Evolutionary conservation across 2,113 vertebrate species (phyloP).

Genomic region (Oophaga pumilio): DNA sequence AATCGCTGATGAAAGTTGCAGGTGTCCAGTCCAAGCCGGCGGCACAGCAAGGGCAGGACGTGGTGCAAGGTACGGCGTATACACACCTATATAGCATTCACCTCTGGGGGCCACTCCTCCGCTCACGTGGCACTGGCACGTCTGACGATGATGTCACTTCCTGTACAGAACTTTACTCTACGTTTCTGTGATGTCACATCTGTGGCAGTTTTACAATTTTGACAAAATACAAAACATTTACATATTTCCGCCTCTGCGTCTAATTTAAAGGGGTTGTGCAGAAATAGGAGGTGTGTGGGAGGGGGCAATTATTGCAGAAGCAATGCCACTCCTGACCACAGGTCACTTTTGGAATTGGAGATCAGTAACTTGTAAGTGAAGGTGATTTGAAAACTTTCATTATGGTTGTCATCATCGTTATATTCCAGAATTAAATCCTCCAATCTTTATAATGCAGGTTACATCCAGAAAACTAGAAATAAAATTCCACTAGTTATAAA

Average conservation of each 20-base stretch:
- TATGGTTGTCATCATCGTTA: too few species aligned
- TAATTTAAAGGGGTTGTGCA: background rate
- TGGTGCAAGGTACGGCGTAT: conserved; percentile 23
- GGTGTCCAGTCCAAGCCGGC: too few species aligned
- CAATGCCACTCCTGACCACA: background rate
- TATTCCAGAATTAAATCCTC: background rate
- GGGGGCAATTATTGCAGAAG: background rate
- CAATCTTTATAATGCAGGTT: background rate
- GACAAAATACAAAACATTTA: conserved; percentile 71
- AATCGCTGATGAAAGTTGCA: background rate
- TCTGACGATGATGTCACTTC: conserved; percentile 47
- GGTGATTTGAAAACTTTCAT: background rate
- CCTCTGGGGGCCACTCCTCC: conserved; percentile 8
- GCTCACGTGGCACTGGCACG: conserved; percentile 73
- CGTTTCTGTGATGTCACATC: conserved; percentile 63
- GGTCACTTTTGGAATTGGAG: background rate
- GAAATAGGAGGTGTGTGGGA: too few species aligned
- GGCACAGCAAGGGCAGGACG: background rate
- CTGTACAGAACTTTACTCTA: conserved; percentile 54
- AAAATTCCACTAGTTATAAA: background rate
- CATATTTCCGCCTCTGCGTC: conserved; percentile 61
- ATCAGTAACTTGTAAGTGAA: background rate
- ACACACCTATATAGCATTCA: background rate
- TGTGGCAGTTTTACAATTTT: conserved; percentile 59
- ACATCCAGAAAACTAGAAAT: too few species aligned